phyloP scores from a whole-genome alignment of 2,113 vertebrate genomes.

The Nothobranchius furzeri region DNA sequence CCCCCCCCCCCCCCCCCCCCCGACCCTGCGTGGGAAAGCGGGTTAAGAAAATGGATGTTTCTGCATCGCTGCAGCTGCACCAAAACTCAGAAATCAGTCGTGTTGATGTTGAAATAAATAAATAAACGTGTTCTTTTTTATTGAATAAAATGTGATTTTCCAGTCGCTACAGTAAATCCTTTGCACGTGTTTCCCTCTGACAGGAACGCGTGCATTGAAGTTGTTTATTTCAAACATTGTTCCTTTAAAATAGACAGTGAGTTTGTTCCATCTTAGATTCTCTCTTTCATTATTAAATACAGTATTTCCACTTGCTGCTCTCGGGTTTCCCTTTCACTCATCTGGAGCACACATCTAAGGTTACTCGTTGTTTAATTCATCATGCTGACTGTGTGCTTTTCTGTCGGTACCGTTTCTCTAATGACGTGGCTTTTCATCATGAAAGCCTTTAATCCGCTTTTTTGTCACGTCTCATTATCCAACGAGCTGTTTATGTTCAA shows the following conservation, averaged over 20 bases:
- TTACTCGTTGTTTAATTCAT: slow-evolving; percentile 70
- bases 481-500: background rate
- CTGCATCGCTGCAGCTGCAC: no score
- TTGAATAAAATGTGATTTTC: no score
- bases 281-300: slow-evolving; percentile 68
- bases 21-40: no score
- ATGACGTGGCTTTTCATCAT: slow-evolving; percentile 1
- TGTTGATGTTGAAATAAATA: no score
- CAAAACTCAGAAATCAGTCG: no score
- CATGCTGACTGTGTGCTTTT: slow-evolving; percentile 33
- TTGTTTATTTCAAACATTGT: background rate
- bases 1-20: no score
- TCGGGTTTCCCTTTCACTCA: slow-evolving; percentile 69
- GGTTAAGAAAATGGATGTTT: no score
- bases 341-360: slow-evolving; percentile 39
- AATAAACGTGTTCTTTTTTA: no score
- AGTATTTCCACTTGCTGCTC: slow-evolving; percentile 43
- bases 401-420: slow-evolving; percentile 13
- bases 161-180: no score
- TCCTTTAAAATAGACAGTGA: slow-evolving; percentile 15
- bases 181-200: no score
- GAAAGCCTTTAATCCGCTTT: background rate
- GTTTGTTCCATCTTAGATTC: slow-evolving; percentile 38
- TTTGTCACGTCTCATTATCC: background rate
- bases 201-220: background rate